phyloP scores from a whole-genome alignment of 2,888 invertebrate species.

The Dasysyrphus tricinctus region DNA sequence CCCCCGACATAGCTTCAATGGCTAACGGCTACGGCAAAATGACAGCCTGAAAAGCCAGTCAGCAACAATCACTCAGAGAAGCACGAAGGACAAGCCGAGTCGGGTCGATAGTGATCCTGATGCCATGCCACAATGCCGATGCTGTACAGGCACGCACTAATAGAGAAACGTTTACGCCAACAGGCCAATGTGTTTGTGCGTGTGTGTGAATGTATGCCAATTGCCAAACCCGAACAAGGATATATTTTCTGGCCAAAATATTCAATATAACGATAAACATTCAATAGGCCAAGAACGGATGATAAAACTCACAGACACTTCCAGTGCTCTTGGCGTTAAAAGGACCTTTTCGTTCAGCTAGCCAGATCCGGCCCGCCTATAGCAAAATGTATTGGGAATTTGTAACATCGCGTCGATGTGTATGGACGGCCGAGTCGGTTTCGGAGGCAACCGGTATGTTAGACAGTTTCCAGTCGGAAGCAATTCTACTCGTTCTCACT shows the following conservation, averaged over 20 bases:
- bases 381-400: conserved; percentile 43
- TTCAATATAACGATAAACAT: conserved; percentile 75
- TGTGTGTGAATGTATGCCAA: conserved; percentile 2
- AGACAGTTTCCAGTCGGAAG: conserved; percentile 65
- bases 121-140: conserved; percentile 6
- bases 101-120: conserved; percentile 7
- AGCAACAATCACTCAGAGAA: conserved; percentile 63
- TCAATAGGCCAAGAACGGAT: conserved; percentile 64
- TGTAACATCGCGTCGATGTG: conserved; percentile 39
- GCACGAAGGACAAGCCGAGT: conserved; percentile 26
- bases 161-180: conserved; percentile 47
- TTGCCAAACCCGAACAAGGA: conserved; percentile 25
- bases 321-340: conserved; percentile 25
- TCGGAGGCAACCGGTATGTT: conserved; percentile 8
- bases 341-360: conserved; percentile 22
- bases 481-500: conserved; percentile 48
- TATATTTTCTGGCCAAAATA: conserved; percentile 61
- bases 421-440: background rate
- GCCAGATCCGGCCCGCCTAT: background rate
- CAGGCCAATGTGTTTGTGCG: conserved; percentile 41
- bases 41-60: conserved; percentile 42
- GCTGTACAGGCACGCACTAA: conserved; percentile 28
- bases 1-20: conserved; percentile 24
- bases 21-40: conserved; percentile 21
- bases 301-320: conserved; percentile 63